phyloP scores from a whole-genome alignment of 2,888 invertebrate species.

The Acrobasis repandana region DNA sequence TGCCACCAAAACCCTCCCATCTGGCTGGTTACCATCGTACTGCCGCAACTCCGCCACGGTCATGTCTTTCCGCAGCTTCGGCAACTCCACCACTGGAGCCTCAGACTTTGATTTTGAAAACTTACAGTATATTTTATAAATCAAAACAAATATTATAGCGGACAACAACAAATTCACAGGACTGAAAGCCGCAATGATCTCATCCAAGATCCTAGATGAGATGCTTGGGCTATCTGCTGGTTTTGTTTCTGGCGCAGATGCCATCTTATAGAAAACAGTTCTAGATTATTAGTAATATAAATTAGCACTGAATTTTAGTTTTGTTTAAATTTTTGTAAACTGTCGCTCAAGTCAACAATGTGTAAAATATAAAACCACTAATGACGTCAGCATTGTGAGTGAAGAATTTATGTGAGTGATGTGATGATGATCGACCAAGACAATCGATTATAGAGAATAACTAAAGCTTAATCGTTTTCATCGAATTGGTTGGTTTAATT shows the following conservation, averaged over 20 bases:
- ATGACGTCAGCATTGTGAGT: conserved; percentile 50
- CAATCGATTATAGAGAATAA: too few species aligned
- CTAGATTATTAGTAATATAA: conserved; percentile 26
- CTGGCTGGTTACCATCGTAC: conserved; percentile 93
- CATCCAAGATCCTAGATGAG: conserved; percentile 65
- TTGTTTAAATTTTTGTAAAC: conserved; percentile 46
- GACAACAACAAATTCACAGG: conserved; percentile 86
- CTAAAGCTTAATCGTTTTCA: too few species aligned
- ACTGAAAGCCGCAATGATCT: conserved; percentile 67
- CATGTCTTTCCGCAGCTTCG: conserved; percentile 94
- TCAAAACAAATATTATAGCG: conserved; percentile 84
- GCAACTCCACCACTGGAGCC: conserved; percentile 74
- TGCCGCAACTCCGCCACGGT: conserved; percentile 92
- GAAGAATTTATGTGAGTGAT: conserved; percentile 17
- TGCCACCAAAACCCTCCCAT: conserved; percentile 94
- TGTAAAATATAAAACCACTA: conserved; percentile 51
- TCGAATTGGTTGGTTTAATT: too few species aligned
- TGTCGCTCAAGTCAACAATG: conserved; percentile 40
- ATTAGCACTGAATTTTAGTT: conserved; percentile 40
- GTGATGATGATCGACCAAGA: conserved; percentile 24
- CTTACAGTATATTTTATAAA: conserved; percentile 86
- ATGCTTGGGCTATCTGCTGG: conserved; percentile 46
- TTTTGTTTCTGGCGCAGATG: conserved; percentile 59
- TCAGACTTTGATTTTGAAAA: conserved; percentile 55
- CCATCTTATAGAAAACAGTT: conserved; percentile 47